Evolutionary conservation across 2,113 vertebrate genomes (phyloP).

Genomic region (Callaeas wilsoni): DNA sequence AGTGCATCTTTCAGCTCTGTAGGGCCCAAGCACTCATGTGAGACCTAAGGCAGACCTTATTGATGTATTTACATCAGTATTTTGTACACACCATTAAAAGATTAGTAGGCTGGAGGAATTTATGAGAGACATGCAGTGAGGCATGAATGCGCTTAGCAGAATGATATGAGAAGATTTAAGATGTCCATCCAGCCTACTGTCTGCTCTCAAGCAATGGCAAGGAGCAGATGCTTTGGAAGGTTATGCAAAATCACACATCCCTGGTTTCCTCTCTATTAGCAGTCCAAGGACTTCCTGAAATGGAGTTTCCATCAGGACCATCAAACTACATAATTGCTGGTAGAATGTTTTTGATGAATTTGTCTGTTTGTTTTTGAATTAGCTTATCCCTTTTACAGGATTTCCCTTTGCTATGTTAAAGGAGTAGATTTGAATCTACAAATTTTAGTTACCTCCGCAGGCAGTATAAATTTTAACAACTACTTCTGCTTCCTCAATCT

Average conservation of each 20-base stretch:
- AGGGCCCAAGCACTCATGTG: background rate
- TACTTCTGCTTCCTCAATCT: background rate
- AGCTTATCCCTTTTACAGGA: background rate
- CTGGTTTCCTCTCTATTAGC: background rate
- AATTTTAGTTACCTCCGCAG: background rate
- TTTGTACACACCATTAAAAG: background rate
- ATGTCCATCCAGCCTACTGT: background rate
- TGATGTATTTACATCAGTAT: background rate
- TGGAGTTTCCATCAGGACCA: background rate
- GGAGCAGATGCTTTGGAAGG: background rate
- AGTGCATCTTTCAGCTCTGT: background rate
- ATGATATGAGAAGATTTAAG: background rate
- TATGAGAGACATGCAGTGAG: background rate
- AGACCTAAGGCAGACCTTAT: background rate
- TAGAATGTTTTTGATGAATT: background rate
- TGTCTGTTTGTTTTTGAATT: background rate
- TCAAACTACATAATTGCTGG: background rate
- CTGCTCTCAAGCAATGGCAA: background rate
- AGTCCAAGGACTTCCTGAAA: background rate
- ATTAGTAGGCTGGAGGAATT: background rate
- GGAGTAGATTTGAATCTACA: background rate
- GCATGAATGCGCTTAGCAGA: background rate
- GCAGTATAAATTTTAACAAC: background rate
- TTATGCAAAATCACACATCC: background rate
- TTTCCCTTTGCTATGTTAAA: background rate